phyloP scores from a whole-genome alignment of 2,888 invertebrate genomes.

The Xestia rhomboidea region DNA sequence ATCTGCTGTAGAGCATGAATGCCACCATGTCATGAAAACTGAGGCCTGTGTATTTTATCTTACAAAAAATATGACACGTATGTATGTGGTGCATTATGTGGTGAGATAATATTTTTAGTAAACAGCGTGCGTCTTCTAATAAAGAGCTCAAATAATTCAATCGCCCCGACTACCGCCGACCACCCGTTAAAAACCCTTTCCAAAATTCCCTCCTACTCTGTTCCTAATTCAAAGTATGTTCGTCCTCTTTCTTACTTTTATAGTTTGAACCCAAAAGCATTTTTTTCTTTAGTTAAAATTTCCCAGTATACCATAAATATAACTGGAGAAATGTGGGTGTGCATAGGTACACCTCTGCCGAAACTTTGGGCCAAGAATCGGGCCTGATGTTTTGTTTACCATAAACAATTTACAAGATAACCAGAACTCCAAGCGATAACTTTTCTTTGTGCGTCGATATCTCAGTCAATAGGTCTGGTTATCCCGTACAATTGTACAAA shows the following conservation, averaged over 20 bases:
- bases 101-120: neutral
- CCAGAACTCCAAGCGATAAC: conserved; percentile 31
- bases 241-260: neutral
- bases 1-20: neutral
- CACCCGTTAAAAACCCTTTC: neutral
- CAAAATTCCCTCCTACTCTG: neutral
- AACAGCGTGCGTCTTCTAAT: neutral
- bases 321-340: neutral
- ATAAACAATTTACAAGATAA: conserved; percentile 8
- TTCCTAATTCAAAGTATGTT: neutral
- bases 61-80: neutral
- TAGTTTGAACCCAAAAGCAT: neutral
- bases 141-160: neutral
- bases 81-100: too few relatives aligned
- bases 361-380: neutral
- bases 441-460: conserved; percentile 54
- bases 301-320: neutral
- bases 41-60: neutral
- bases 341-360: neutral
- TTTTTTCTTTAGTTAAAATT: neutral
- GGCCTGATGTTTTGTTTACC: too few relatives aligned
- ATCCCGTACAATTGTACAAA: neutral
- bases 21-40: neutral
- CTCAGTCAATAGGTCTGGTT: conserved; percentile 45
- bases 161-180: neutral